Evolutionary conservation across 2,888 invertebrate genomes (phyloP).

Genomic region (Xanthorhoe spadicearia): DNA sequence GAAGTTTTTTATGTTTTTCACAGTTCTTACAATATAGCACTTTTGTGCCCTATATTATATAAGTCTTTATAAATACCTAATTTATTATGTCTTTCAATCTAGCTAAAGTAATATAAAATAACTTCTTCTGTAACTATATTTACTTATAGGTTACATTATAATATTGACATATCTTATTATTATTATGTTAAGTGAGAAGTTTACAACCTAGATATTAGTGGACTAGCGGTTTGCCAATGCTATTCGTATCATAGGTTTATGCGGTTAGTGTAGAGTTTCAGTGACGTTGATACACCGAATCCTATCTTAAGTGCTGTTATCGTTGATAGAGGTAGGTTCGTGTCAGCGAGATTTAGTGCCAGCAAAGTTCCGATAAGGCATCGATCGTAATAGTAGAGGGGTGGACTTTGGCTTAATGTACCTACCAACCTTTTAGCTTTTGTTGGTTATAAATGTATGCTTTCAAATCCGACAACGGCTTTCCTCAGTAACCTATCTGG

Average conservation of each 20-base stretch:
- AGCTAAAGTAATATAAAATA: no score
- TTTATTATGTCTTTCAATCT: no score
- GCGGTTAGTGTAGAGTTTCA: slow-evolving; percentile 50
- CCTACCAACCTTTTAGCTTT: no score
- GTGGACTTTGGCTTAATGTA: slow-evolving; percentile 11
- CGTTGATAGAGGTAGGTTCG: slow-evolving; percentile 57
- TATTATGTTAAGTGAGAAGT: neutral
- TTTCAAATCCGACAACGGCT: no score
- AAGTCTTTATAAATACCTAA: no score
- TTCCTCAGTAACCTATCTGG: no score
- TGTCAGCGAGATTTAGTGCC: slow-evolving; percentile 59
- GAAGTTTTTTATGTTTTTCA: no score
- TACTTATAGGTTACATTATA: neutral
- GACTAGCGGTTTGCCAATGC: slow-evolving; percentile 36
- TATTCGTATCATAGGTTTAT: slow-evolving; percentile 40
- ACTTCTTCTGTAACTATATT: neutral
- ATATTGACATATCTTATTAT: slow-evolving; percentile 5
- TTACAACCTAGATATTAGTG: slow-evolving; percentile 25
- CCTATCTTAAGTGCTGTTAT: slow-evolving; percentile 72
- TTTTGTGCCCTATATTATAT: no score
- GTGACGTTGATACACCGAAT: slow-evolving; percentile 55
- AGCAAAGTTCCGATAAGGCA: slow-evolving; percentile 56
- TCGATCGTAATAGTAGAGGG: slow-evolving; percentile 41
- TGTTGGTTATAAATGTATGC: neutral
- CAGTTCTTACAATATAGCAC: no score